Base-by-base conservation (phyloP, 2,113 vertebrate genomes). In the Pterocles burchelli region DNA sequence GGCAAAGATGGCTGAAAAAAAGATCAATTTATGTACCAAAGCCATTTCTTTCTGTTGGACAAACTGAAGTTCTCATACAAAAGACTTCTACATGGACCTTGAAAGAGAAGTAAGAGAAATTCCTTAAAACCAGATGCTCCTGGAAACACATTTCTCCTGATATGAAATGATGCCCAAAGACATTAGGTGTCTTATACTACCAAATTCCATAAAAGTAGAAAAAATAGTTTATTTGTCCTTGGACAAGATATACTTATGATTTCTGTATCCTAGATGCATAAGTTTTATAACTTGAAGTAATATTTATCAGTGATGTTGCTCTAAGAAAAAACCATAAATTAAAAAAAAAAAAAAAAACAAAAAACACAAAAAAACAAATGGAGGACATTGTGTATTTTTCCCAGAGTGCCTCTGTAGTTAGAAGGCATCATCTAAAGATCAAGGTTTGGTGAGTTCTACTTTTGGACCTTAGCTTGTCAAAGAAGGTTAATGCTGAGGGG, bases 1-100 rank as follows among this genome's bases (percentile, higher is more conserved):
- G 95, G 96, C 94, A 94, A 96, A 96, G 73, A 97, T 92, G 88
- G 84, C 45, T 95, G 83, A 88, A 73, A 67, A 54, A 93, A 57
- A 85, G 78, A 84, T 67, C 96, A 96, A 96, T 96, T 95, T 97
- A 96, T 90, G 76, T 96, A 97, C 92, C 93, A 97, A 96, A 97
- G 85, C 21, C 20, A 73, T 92, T 95, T 90, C 91, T 95, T 97
- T 95, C 48, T 96, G 86, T 95, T 86, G 91, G 95, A 96, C 93
- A 95, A 95, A 93, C 65, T 82, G 86, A 86, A 87, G 48, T 85
- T 88, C 72, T 92, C 75, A 79, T 87, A 92, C 76, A 87, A 89
- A 77, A 96, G 75, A 80, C 73, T 94, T 94, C 72, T 95, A 94
- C 91, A 85, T 58, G 88, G 88, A 62, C 75, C 88, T 92, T 97